Evolutionary conservation across 92 coral and sea anemone species (phyloP).

Genomic region (Epizoanthus rinbou): DNA sequence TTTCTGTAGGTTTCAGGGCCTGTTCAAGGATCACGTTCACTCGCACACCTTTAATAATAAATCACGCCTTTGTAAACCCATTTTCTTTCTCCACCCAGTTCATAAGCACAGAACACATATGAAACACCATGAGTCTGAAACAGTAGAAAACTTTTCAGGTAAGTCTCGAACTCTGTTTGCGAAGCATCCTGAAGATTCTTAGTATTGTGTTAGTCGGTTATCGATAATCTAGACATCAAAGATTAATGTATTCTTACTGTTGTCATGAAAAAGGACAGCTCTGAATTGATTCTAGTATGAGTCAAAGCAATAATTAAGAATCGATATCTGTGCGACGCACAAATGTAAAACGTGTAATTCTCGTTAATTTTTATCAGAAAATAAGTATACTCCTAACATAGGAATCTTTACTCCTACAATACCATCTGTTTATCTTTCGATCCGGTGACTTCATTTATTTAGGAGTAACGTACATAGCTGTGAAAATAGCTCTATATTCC

Average conservation of each 20-base stretch:
- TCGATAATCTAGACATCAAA: constrained; percentile 15
- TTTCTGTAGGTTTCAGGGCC: background rate
- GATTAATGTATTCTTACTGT: constrained; percentile 38
- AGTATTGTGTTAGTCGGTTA: background rate
- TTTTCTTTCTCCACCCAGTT: constrained; percentile 8
- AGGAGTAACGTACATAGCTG: background rate
- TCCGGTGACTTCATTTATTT: constrained; percentile 7
- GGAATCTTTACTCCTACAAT: background rate
- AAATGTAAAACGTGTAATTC: background rate
- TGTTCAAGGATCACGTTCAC: background rate
- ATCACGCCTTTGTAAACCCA: constrained; percentile 2
- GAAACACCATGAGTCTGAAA: constrained; percentile 7
- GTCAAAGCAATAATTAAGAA: background rate
- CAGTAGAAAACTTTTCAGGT: constrained; percentile 23
- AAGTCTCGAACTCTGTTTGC: background rate
- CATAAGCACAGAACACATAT: constrained; percentile 3
- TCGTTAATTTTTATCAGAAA: background rate
- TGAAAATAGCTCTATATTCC: background rate
- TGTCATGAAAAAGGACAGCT: background rate
- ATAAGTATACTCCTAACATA: background rate
- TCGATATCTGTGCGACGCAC: background rate
- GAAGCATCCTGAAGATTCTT: background rate
- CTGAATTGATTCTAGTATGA: background rate
- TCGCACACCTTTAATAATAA: constrained; percentile 26
- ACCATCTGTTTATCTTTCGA: background rate